Evolutionary conservation across 2,888 invertebrate genomes (phyloP), one percentile per base, ranked within the genome.

Genomic region (Sminthurinus aureus): DNA sequence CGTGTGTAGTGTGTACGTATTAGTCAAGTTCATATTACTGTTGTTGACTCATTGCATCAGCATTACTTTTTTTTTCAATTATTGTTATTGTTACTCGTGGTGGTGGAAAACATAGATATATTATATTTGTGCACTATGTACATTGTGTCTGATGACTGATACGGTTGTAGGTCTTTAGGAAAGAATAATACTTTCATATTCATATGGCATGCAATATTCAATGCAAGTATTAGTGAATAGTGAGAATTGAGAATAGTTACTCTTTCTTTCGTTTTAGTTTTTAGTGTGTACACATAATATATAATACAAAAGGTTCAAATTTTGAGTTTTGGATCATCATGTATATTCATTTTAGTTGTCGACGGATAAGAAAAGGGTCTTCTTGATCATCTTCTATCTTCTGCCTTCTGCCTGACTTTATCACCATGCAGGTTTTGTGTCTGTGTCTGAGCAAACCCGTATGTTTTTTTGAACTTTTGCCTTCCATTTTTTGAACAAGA

Each of bases 151-250:
- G 38, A 38, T 38, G 38, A 38, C 38, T 38, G 38, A 38, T 38
- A 38, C 38, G 38, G 38, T 38, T 38, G 38, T 38, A 38, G 38
- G 38, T 38, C 38, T 38, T 38, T 64, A 64, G 64, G 18, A 64
- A 38, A 38, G 38, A n/a, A 67, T 22, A 66, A 50, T 67, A 26
- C 51, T 73, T 80, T 71, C 73, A 80, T 80, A 80, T 80, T 80
- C 80, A 80, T 80, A 71, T 71, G 71, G 38, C 71, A 78, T 78
- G 78, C 64, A 78, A 78, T 78, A 78, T 78, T 78, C 78, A 78
- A 66, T 66, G 78, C 24, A 67, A 20, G 11, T 64, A 13, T 64
- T 38, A 38, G 6, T 4, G 38, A 1, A 38, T n/a, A n/a, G n/a
- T 38, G 38, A 38, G 38, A 1, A 38, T 38, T n/a, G n/a, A 38